Base-by-base conservation (phyloP, 2,113 vertebrate species). In the Rhodinocichla rosea region DNA sequence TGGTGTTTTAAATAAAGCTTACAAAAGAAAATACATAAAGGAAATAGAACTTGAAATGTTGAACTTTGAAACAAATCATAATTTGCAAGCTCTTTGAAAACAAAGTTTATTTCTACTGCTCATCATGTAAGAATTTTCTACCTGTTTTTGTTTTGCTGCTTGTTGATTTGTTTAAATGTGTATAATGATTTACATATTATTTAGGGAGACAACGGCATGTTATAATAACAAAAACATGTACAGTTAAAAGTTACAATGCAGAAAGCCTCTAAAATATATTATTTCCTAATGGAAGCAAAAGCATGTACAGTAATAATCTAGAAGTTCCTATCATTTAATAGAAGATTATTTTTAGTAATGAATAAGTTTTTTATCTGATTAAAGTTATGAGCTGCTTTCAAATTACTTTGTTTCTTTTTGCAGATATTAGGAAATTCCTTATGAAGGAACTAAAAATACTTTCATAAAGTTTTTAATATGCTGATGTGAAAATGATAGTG, bases 401-500 rank as follows among this genome's bases (percentile, higher is more conserved):
- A 32, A 71, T 42, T 70, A 63, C 39, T 89, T 77, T 53, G 42
- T 47, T 95, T 71, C 42, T 65, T 59, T 91, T 59, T 86, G 42
- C 8, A 69, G 20, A 5, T 73, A 64, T 80, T 76, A 83, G 35
- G 33, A 81, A 90, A 59, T 42, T 71, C 32, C 44, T 91, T 44
- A 20, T 40, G n/a, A 88, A 80, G 52, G 74, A 93, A 44, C 33
- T 74, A 83, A 90, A 94, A 95, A 50, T 33, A 6, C 47, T 59
- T 89, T 26, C 35, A 89, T 27, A 89, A 96, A 81, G 73, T 74
- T 93, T 85, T 94, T 86, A 74, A 70, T 67, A 86, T 56, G 20
- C 60, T 79, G 49, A 88, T 93, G 57, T 92, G 37, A 90, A 97
- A 93, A 71, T 28, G 14, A 63, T 47, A 47, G 75, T 49, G 50